Conservation (phyloP, 2,888 invertebrate genomes). For the Euphydryas editha region DNA sequence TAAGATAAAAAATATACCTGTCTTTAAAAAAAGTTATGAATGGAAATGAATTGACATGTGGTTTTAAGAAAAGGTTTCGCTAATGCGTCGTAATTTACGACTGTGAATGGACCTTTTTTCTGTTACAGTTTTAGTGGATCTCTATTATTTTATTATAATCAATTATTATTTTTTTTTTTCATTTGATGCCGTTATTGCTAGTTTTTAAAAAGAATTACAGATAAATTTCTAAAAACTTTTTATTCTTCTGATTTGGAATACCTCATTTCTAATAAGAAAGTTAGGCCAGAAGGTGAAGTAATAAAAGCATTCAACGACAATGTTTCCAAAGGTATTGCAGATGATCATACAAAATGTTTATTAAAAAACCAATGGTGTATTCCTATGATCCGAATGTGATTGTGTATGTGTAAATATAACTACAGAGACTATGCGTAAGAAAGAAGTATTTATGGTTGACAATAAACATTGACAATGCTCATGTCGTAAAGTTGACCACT, state of each 20-base stretch:
- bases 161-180: slow-evolving; percentile 12
- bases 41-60: slow-evolving; percentile 69
- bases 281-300: no score
- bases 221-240: no score
- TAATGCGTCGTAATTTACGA: slow-evolving; percentile 66
- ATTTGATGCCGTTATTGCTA: neutral
- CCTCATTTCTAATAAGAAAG: no score
- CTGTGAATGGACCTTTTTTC: slow-evolving; percentile 50
- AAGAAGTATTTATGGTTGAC: neutral
- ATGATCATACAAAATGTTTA: no score
- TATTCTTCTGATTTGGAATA: no score
- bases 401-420: no score
- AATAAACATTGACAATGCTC: neutral
- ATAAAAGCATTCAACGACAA: no score
- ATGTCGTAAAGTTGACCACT: neutral
- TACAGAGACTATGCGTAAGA: no score
- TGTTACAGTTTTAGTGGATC: slow-evolving; percentile 22
- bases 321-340: no score
- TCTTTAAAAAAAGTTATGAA: slow-evolving; percentile 58
- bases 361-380: no score
- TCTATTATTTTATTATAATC: slow-evolving; percentile 15
- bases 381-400: no score
- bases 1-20: slow-evolving; percentile 51
- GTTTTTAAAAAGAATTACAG: no score
- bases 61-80: slow-evolving; percentile 55